Evolutionary conservation across 1,140 invertebrate species (phyloP), one percentile per base, ranked within the genome.

Genomic region (Trissolcus basalis): DNA sequence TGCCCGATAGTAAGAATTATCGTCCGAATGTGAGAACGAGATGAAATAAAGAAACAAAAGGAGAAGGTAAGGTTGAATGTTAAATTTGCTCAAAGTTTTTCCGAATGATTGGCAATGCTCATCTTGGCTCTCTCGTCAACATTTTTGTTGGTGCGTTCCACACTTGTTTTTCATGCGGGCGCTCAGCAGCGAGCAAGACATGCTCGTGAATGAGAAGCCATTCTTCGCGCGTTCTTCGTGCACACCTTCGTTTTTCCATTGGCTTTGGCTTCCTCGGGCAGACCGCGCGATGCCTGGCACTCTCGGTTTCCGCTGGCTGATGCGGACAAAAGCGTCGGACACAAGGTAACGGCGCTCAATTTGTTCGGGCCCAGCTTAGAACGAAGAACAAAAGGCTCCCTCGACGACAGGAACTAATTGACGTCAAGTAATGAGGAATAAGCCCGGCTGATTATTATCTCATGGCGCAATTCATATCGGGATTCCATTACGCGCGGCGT

Each of bases 371-470:
- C 55, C 2, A 6, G 19, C 1, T 27, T 27, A 27, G 19, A 3
- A 27, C n/a, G 19, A 27, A 27, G 19, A 27, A 27, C 19, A 27
- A 27, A 27, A 27, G 19, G 19, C 6, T 3, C 19, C n/a, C n/a
- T 1, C 19, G 45, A 69, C 69, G 73, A 78, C 69, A 65, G 75
- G 64, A 78, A 73, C 69, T 73, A 78, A 78, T 78, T 60, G 75
- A 60, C 64, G 59, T 69, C 69, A 69, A 78, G 60, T 78, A 56
- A 78, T 78, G 58, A 48, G 75, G 75, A 78, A 78, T 72, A 63
- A 64, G 58, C 43, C 19, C 39, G 69, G 44, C 55, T 50, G 61
- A 72, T 77, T 69, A 77, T 63, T 27, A 27, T 27, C 67, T 60
- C 61, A 48, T 53, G 61, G 61, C 69, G 64, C 69, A 69, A 73